A percentile compares a stretch with the other conserved stretches of the same genome.
Conservation (phyloP, 2,113 vertebrate species). For the Xenus cinereus region DNA sequence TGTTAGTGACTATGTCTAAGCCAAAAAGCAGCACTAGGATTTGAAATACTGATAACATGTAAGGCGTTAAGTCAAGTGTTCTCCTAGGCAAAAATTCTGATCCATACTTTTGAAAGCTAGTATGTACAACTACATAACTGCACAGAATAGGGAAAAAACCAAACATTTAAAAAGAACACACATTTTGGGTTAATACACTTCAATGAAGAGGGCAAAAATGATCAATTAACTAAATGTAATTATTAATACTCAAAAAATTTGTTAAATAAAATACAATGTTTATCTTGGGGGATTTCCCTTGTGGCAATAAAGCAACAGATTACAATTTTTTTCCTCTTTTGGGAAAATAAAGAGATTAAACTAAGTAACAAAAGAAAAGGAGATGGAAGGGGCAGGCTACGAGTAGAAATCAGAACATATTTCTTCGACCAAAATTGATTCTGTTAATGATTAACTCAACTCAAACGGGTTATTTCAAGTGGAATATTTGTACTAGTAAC, state of each 20-base stretch:
- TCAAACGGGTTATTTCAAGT: background rate
- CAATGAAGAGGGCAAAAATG: background rate
- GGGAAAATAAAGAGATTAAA: background rate
- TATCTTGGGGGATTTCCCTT: background rate
- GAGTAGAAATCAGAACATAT: background rate
- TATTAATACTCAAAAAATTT: background rate
- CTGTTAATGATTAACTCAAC: conserved; percentile 9
- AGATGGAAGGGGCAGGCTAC: background rate
- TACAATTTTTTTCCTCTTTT: background rate
- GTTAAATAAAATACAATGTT: background rate
- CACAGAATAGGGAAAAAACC: background rate
- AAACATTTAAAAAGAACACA: background rate
- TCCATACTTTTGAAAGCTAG: background rate
- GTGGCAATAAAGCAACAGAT: background rate
- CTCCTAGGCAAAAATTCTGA: background rate
- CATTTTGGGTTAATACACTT: background rate
- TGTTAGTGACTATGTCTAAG: background rate
- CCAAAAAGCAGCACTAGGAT: background rate
- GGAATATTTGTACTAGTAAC: conserved; percentile 24
- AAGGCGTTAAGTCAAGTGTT: background rate
- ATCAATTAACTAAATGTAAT: background rate
- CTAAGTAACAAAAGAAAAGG: background rate
- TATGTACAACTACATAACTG: background rate
- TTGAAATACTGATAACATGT: background rate
- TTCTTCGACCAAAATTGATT: background rate